Evolutionary conservation across 2,888 invertebrate genomes (phyloP), one percentile per base, ranked within the genome.

Genomic region (Coronaproctus castanopsis): DNA sequence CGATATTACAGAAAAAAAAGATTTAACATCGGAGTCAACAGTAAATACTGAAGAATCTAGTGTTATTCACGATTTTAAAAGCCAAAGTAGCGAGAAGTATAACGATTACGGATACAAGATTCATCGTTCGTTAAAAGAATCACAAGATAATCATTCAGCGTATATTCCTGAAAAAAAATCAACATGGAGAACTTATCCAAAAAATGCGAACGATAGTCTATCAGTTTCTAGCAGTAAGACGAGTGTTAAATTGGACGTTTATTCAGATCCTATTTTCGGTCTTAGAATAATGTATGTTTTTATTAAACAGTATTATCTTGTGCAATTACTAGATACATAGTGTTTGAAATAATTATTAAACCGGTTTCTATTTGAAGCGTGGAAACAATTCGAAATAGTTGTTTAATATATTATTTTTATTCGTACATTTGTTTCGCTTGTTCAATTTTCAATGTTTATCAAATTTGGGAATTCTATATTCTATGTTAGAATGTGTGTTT

Each of bases 221-320:
- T 3, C 24, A 55, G 8, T 21, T 22, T 14, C 51, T 22, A 1
- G 2, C 22, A 8, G 24, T 23, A n/a, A 48, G 51, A 19, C 22
- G 18, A 3, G 24, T 54, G 5, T 22, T 56, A n/a, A 54, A 21
- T 1, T 21, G 54, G 59, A 59, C n/a, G 55, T 59, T n/a, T 56
- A 52, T 62, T 78, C 79, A 1, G 87, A 87, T 71, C 85, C 87
- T 1, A 71, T 85, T 54, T 87, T 87, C 70, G 84, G 85, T 1
- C 75, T 87, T 21, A 77, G 83, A 65, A 80, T 88, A 53, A 73
- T 79, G 1, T 65, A 57, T n/a, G n/a, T n/a, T n/a, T n/a, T n/a
- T n/a, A n/a, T n/a, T n/a, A 5, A n/a, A 20, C 22, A 54, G 3
- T 20, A 22, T 21, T n/a, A 22, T 20, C n/a, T 23, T 54, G 21